Evolutionary conservation across 2,888 invertebrate species (phyloP), one percentile per base, ranked within the genome.

Genomic region (Noctuana brunneofusca): DNA sequence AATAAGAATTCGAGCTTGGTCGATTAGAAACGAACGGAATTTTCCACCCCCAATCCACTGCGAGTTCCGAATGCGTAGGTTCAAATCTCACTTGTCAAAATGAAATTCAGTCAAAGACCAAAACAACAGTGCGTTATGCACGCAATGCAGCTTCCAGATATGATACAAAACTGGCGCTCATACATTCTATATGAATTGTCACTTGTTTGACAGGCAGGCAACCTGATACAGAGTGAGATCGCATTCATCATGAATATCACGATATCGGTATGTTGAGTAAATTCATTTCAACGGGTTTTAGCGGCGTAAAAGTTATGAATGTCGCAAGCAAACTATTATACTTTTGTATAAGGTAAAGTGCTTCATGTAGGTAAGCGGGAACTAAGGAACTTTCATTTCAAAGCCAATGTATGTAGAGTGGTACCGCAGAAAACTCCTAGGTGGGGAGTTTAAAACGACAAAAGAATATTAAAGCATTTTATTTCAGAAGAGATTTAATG

Each of bases 181-280:
- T 38, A n/a, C 38, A 38, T 38, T 38, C n/a, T n/a, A 38, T n/a
- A 38, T 38, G 38, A 38, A 38, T 2, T n/a, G n/a, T 38, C n/a
- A n/a, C 38, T n/a, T 38, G 38, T 38, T 14, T 12, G 9, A 9
- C 24, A 24, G 24, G 24, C 14, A 38, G 11, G 14, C 14, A 9
- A 11, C 11, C 9, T 18, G 32, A 43, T 8, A 11, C 20, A 20
- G 11, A 18, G 46, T 20, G 11, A 9, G 20, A 46, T 46, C 11
- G 12, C 46, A 20, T 11, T 18, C 20, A 9, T 20, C 41, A 38
- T 41, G 30, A 50, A 41, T 2, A 38, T 30, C 54, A 22, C 41
- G 27, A 57, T 20, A 20, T 9, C n/a, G 2, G 41, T 12, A 14
- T 11, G 18, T 20, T 43, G 18, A 16, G 18, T 43, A 43, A 18